Base-by-base conservation (phyloP, 2,888 invertebrate species). In the Dryobota labecula region DNA sequence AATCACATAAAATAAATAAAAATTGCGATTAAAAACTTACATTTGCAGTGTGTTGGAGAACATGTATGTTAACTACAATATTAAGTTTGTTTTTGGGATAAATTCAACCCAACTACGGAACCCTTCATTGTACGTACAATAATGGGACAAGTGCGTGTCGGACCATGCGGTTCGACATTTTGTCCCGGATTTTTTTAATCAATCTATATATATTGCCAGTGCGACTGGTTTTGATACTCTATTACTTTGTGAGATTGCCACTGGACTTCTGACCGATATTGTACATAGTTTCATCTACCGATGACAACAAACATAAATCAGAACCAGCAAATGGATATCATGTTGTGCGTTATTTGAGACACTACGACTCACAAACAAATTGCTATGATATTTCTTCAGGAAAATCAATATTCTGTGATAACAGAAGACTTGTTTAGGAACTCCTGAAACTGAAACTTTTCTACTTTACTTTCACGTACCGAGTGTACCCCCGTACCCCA, bases 391-490 rank as follows among this genome's bases (percentile, higher is more conserved):
- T 36, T 73, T 49, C 13, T 41, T 56, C 20, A 43, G n/a, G 27
- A n/a, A 56, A 73, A 56, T n/a, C n/a, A 36, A 36, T 56, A 43
- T 15, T 36, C 18, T 6, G 0, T 18, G 33, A 18, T 54, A 9
- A 18, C 54, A 7, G 18, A 27, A 38, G 3, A 27, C 15, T 36
- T 72, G 41, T 51, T 61, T 51, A 30, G 61, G 20, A 57, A 57
- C 24, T 54, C n/a, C 18, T 67, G 47, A 43, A 20, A 41, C 41
- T 30, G 38, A 53, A 47, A 65, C n/a, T 72, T 73, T 15, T 56
- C 24, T 60, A 33, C 49, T 58, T 58, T n/a, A 67, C n/a, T 49
- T 63, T n/a, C 43, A 62, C 27, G 30, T 63, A n/a, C 27, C 5
- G n/a, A 8, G 20, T 68, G n/a, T 47, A n/a, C 1, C 20, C 27